Base-by-base conservation (phyloP, 2,797 vertebrate species). In the Ciconia nigra region DNA sequence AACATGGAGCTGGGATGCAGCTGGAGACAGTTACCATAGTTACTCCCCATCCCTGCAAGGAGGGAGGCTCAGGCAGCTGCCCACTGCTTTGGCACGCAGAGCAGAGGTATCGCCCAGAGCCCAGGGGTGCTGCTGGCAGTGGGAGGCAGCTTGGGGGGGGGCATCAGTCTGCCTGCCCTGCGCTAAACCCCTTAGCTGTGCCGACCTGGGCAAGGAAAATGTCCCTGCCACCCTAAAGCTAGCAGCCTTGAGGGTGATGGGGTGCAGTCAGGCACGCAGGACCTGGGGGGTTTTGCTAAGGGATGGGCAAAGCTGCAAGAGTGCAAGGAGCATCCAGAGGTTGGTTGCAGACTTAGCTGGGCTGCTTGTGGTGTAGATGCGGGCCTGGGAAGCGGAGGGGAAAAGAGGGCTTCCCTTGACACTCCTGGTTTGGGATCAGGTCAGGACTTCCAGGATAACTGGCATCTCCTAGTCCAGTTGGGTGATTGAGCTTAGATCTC, bases 21-120 rank as follows among this genome's bases (percentile, higher is more conserved):
- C 69, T 0, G 3, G 67, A 92, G 89, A 89, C 95, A 76, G 97
- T 97, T 97, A 85, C 96, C 94, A 97, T 97, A 97, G 97, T 89
- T 97, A 98, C 97, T 83, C 44, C 71, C 62, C 49, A 91, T 71
- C 31, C 72, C 44, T 80, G 72, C 33, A 46, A 82, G 74, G 37
- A 93, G 44, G 37, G 69, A 87, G 37, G 72, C 65, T 91, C 87
- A 92, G 83, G 62, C 87, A 92, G 76, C 80, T 92, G 91, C 81
- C 85, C 81, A 31, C 58, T 89, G 87, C 83, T 91, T 72, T 91
- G 86, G 61, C 65, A 65, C 8, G 14, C 10, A 37, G 22, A 90
- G 81, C 70, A 77, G 25, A 55, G 88, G 39, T 47, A 22, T 58
- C 44, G 73, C 33, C 21, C 47, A 52, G 39, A 55, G 52, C 10